phyloP scores from a whole-genome alignment of 2,113 vertebrate genomes.

The Nyctibius bracteatus region DNA sequence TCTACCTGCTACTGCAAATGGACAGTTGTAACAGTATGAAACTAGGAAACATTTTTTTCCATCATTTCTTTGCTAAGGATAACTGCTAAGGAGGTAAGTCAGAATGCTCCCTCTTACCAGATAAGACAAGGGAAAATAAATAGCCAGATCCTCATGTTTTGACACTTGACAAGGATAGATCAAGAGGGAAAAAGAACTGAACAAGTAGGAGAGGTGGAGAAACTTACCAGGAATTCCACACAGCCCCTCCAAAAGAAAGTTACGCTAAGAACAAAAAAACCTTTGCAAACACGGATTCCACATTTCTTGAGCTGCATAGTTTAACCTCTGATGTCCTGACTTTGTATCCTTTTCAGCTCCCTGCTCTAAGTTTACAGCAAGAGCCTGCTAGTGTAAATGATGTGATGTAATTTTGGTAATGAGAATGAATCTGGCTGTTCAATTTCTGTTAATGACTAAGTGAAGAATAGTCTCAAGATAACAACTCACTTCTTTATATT shows the following conservation, averaged over 20 bases:
- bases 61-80: not conserved
- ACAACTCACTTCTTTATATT: not conserved
- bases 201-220: not conserved
- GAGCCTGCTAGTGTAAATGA: not conserved
- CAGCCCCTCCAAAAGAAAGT: not conserved
- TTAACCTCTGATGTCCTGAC: not conserved
- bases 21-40: not conserved
- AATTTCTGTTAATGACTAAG: not conserved
- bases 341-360: not conserved
- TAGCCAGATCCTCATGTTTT: not conserved
- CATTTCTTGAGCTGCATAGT: accelerated
- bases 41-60: not conserved
- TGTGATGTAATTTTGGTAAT: not conserved
- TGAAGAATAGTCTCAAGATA: not conserved
- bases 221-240: not conserved
- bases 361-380: not conserved
- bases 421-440: not conserved
- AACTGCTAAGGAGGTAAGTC: not conserved
- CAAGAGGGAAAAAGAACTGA: not conserved
- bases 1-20: not conserved
- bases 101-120: not conserved
- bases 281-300: not conserved
- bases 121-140: not conserved
- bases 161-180: not conserved
- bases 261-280: not conserved